Conservation (phyloP, 2,797 vertebrate species). For the Poecile montanus region DNA sequence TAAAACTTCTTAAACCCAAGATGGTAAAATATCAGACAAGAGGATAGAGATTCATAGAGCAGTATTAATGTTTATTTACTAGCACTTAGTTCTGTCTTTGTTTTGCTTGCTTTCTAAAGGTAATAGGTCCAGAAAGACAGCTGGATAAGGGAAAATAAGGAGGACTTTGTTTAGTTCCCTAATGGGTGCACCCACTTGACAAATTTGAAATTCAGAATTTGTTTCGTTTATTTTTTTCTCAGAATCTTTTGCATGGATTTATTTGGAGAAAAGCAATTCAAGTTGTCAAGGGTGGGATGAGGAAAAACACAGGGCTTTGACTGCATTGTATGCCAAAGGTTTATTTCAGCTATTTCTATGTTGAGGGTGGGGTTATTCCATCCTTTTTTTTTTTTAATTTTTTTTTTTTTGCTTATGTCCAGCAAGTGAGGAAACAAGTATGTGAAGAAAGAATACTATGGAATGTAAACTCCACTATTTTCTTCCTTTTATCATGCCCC, state of each 20-base stretch:
- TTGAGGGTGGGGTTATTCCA: not conserved
- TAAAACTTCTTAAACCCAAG: not conserved
- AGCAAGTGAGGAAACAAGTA: constrained; percentile 80
- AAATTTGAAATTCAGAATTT: constrained; percentile 14
- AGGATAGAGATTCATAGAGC: not conserved
- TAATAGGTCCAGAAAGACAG: not conserved
- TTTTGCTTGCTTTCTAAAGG: not conserved
- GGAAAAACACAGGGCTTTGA: not conserved
- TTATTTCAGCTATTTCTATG: not conserved
- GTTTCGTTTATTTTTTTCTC: not conserved
- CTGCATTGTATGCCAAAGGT: constrained; percentile 6
- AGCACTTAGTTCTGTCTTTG: not conserved
- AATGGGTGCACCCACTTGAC: not conserved
- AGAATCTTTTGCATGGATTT: not conserved
- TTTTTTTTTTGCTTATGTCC: constrained; percentile 55
- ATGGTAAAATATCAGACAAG: not conserved
- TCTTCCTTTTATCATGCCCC: constrained; percentile 76
- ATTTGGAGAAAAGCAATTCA: constrained; percentile 13
- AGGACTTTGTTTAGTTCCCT: not conserved
- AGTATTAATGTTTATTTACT: constrained; percentile 8
- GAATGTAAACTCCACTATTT: constrained; percentile 80
- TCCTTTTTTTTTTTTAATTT: constrained; percentile 4
- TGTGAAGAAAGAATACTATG: constrained; percentile 76
- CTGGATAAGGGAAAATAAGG: not conserved
- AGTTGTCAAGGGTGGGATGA: not conserved